Base-by-base conservation (phyloP, 2,888 invertebrate species). In the Venusia cambrica region DNA sequence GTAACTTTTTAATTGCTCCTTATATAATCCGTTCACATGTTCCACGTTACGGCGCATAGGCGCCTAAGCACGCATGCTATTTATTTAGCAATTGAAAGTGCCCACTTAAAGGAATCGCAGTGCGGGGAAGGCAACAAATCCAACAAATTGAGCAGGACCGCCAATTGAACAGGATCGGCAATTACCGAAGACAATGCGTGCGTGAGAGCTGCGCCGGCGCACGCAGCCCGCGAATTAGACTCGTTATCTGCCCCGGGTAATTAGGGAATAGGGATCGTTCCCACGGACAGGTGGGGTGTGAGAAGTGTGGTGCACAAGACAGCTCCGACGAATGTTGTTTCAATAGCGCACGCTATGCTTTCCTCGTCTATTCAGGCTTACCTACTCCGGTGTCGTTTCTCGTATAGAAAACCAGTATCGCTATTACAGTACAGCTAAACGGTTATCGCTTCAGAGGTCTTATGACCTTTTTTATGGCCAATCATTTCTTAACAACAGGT, bases 121-220 rank as follows among this genome's bases (percentile, higher is more conserved):
- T 70, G 77, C 73, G 77, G 73, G 74, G 75, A 76, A 73, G 71
- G 77, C 76, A 78, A 78, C 79, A 66, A 68, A 71, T 67, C 67
- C 73, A 71, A 70, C 74, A 83, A 84, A 84, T 83, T 83, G 83
- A 76, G 83, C 85, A 83, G 84, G 79, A 81, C 79, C 78, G 77
- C 81, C 85, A 85, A 85, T 85, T 87, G 38, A 33, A 83, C 85
- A 84, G 84, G 79, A 81, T 79, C 78, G 78, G 83, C 85, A 85
- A 87, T 85, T 87, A 87, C 81, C 58, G 83, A 80, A 83, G 81
- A 85, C 85, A 85, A 84, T 84, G 83, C 83, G 81, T 84, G 84
- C 84, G 85, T 83, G 84, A 84, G 84, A 79, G 73, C 56, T 69
- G 75, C 72, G 74, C 73, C 73, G 64, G 71, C 69, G 79, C 83